Percentiles rank a stretch among this genome's conserved stretches.
phyloP scores from a whole-genome alignment of 1,140 invertebrate genomes.

The Copidosoma floridanum region DNA sequence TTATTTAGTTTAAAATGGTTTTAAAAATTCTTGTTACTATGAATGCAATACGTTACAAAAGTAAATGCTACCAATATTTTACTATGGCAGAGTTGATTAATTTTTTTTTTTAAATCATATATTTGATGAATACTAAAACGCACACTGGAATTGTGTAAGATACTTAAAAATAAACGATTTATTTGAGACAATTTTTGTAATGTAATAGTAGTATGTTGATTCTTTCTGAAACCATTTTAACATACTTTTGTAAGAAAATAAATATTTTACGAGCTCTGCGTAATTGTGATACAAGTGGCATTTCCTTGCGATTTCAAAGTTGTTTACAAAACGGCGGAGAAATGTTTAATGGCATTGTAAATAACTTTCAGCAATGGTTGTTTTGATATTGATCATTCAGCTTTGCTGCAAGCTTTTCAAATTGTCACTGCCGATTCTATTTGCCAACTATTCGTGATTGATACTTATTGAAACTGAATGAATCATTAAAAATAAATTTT shows the following conservation, averaged over 20 bases:
- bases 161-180: too few species aligned
- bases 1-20: background rate
- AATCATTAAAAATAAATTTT: background rate
- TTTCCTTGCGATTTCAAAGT: slow-evolving; percentile 15
- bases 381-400: background rate
- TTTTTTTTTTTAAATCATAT: too few species aligned
- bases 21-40: background rate
- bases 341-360: slow-evolving; percentile 32
- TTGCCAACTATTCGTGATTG: background rate
- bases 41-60: slow-evolving; percentile 14
- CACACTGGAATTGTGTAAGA: too few species aligned
- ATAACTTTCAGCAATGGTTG: slow-evolving; percentile 36
- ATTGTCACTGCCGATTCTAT: slow-evolving; percentile 34
- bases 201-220: too few species aligned
- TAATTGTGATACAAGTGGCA: background rate
- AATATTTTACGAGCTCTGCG: slow-evolving; percentile 5
- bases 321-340: slow-evolving; percentile 17
- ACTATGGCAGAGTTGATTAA: background rate
- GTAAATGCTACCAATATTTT: background rate
- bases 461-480: too few species aligned
- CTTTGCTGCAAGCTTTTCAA: slow-evolving; percentile 33
- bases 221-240: too few species aligned
- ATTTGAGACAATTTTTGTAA: too few species aligned
- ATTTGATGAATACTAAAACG: too few species aligned
- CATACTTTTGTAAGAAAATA: background rate